Evolutionary conservation across 2,888 invertebrate species (phyloP).

Genomic region (Trachelus stipa): DNA sequence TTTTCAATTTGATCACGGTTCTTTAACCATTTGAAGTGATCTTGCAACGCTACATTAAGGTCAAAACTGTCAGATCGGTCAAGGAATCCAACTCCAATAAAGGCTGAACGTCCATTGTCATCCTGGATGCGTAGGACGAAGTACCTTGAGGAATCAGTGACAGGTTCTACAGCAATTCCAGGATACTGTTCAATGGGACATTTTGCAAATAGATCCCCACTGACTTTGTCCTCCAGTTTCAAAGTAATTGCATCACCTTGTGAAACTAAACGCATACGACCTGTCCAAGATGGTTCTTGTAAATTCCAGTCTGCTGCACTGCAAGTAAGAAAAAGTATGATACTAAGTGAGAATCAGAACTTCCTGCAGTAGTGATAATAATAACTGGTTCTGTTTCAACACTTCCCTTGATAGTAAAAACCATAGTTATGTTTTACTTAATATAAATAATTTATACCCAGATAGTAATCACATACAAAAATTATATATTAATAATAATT

Average conservation of each 20-base stretch:
- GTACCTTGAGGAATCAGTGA: constrained; percentile 97
- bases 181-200: constrained; percentile 97
- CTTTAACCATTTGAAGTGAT: constrained; percentile 96
- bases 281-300: constrained; percentile 98
- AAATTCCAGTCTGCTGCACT: constrained; percentile 99
- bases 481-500: neutral
- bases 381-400: neutral
- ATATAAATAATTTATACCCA: neutral
- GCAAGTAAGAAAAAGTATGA: constrained; percentile 50
- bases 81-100: constrained; percentile 96
- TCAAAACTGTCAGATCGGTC: constrained; percentile 99
- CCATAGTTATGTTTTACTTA: neutral
- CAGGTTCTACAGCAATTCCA: constrained; percentile 93
- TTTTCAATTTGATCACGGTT: constrained; percentile 84
- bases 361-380: neutral
- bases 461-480: neutral
- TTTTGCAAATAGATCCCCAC: constrained; percentile 95
- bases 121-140: constrained; percentile 96
- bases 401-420: neutral
- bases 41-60: constrained; percentile 97
- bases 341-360: neutral
- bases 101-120: constrained; percentile 93
- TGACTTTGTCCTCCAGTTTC: constrained; percentile 94
- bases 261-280: constrained; percentile 91
- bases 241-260: constrained; percentile 89